Conservation (phyloP, 1,140 invertebrate genomes). For the Bombus sylvicola region DNA sequence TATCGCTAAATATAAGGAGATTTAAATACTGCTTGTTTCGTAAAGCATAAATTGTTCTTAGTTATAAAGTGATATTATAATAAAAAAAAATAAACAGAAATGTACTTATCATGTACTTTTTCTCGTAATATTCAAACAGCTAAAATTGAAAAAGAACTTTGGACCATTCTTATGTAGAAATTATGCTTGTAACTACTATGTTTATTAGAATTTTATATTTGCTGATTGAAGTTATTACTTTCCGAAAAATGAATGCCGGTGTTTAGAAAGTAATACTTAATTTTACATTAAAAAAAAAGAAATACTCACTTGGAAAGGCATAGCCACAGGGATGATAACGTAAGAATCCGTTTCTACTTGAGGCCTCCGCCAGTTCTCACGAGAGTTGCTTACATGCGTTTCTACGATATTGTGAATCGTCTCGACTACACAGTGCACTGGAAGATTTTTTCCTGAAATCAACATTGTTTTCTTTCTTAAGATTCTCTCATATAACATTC, state of each 20-base stretch:
- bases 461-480: constrained; percentile 36
- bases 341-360: constrained; percentile 94
- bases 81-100: no score
- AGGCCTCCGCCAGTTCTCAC: constrained; percentile 85
- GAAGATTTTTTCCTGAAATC: constrained; percentile 92
- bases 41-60: no score
- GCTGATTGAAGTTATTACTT: no score
- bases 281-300: background rate
- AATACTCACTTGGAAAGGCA: constrained; percentile 88
- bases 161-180: no score
- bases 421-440: constrained; percentile 96
- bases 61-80: no score
- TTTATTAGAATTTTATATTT: no score
- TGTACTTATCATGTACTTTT: no score
- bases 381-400: constrained; percentile 76
- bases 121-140: no score
- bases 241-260: background rate
- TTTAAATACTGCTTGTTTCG: background rate
- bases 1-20: background rate
- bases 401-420: constrained; percentile 89
- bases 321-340: constrained; percentile 95
- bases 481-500: background rate
- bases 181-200: no score
- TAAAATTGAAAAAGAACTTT: no score
- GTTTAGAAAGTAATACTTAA: background rate